Percentiles rank a stretch among this genome's conserved stretches.
phyloP scores from a whole-genome alignment of 2,113 vertebrate species.

The Trochalopteron elliotii region DNA sequence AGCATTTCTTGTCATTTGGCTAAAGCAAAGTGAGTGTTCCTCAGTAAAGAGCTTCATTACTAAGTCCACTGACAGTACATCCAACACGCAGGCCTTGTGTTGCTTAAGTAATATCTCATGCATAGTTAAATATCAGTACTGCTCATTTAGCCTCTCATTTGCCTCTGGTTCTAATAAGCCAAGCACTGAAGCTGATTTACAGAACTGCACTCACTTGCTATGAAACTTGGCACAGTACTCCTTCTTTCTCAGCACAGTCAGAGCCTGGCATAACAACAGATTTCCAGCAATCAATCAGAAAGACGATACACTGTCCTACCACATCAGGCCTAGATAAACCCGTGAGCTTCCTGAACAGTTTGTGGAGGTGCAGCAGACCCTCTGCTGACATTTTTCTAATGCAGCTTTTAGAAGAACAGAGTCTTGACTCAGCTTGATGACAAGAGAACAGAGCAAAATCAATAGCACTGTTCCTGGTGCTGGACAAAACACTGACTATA shows the following conservation, averaged over 20 bases:
- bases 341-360: neutral
- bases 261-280: neutral
- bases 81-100: neutral
- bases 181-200: conserved; percentile 1
- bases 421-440: neutral
- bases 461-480: neutral
- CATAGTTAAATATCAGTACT: conserved; percentile 31
- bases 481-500: neutral
- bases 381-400: neutral
- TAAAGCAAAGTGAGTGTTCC: neutral
- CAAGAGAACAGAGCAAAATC: neutral
- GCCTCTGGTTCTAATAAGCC: conserved; percentile 1
- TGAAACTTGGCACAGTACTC: neutral
- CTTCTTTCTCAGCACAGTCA: neutral
- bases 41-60: neutral
- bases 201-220: neutral
- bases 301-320: neutral
- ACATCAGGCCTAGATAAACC: neutral
- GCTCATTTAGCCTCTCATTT: conserved; percentile 23
- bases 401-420: neutral
- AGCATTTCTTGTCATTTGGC: neutral
- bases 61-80: neutral
- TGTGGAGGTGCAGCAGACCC: neutral
- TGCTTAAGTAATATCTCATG: neutral
- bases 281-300: neutral